A percentile compares a stretch with the other conserved stretches of the same genome.
These are phyloP conservation scores for Cyclina sinensis DNA, from an alignment of 1,140 invertebrate genomes.

Conservation along the genomic window DNA sequence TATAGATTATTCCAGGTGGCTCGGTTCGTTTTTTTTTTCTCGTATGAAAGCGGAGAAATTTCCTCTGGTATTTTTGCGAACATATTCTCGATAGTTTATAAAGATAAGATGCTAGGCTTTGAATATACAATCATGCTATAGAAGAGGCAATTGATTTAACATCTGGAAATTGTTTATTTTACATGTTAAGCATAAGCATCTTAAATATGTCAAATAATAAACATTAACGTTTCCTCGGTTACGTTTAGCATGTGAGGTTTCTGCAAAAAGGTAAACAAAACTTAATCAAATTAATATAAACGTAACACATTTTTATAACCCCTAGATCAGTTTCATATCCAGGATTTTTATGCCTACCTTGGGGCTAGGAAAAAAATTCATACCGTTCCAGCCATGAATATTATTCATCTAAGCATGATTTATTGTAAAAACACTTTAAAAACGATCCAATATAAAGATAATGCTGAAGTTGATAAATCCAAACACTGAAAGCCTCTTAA, in stretches of 20 bases:
- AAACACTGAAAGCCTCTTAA: too few species aligned
- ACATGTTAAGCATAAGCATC: constrained; percentile 5
- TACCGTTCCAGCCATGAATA: too few species aligned
- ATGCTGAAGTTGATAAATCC: too few species aligned
- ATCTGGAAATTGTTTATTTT: constrained; percentile 32
- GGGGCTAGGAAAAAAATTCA: background rate
- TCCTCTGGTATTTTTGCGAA: background rate
- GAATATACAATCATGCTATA: background rate
- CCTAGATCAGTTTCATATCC: background rate
- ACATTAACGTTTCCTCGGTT: background rate
- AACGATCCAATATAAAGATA: too few species aligned
- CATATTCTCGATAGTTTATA: background rate
- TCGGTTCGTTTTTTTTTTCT: background rate
- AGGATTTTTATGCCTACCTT: background rate
- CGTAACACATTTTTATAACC: background rate
- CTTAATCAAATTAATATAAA: background rate
- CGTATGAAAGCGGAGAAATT: background rate
- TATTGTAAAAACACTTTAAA: too few species aligned
- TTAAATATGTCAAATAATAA: constrained; percentile 31
- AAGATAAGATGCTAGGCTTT: constrained; percentile 7
- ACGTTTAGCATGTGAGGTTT: background rate
- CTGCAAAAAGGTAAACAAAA: constrained; percentile 19
- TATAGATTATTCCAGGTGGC: background rate
- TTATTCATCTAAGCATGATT: too few species aligned
- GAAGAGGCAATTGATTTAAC: constrained; percentile 1